phyloP scores from a whole-genome alignment of 2,888 invertebrate genomes.

The Pseudanteris insignis region DNA sequence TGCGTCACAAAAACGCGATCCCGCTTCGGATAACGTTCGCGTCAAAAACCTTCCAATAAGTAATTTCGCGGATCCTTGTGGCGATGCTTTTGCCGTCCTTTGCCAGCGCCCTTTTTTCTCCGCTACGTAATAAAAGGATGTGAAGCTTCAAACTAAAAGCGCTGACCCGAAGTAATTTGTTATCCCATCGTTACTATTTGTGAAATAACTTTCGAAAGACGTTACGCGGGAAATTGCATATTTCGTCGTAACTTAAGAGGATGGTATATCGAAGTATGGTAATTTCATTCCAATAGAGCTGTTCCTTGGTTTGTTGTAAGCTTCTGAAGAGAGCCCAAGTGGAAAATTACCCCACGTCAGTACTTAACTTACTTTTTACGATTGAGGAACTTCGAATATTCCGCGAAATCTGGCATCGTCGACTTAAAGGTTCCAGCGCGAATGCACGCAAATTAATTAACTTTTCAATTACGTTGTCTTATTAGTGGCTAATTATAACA shows the following conservation, averaged over 20 bases:
- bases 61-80: conserved; percentile 30
- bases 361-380: conserved; percentile 46
- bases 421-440: conserved; percentile 25
- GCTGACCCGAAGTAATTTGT: conserved; percentile 46
- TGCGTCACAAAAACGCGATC: too few species aligned
- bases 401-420: conserved; percentile 22
- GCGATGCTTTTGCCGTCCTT: conserved; percentile 29
- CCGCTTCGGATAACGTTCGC: conserved; percentile 9
- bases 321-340: conserved; percentile 45
- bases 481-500: conserved; percentile 21
- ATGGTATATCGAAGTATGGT: conserved; percentile 47
- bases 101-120: conserved; percentile 19
- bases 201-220: conserved; percentile 45
- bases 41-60: conserved; percentile 22
- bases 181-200: conserved; percentile 46
- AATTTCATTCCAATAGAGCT: conserved; percentile 47
- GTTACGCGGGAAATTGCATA: conserved; percentile 46
- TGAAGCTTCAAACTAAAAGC: conserved; percentile 39
- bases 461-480: conserved; percentile 26
- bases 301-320: conserved; percentile 47
- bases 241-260: conserved; percentile 43
- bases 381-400: conserved; percentile 41
- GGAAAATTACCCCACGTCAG: conserved; percentile 47
- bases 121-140: conserved; percentile 35
- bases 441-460: conserved; percentile 39